These are phyloP conservation scores for Diogma glabrata DNA, from an alignment of 2,888 invertebrate species.

Conservation along the genomic window DNA sequence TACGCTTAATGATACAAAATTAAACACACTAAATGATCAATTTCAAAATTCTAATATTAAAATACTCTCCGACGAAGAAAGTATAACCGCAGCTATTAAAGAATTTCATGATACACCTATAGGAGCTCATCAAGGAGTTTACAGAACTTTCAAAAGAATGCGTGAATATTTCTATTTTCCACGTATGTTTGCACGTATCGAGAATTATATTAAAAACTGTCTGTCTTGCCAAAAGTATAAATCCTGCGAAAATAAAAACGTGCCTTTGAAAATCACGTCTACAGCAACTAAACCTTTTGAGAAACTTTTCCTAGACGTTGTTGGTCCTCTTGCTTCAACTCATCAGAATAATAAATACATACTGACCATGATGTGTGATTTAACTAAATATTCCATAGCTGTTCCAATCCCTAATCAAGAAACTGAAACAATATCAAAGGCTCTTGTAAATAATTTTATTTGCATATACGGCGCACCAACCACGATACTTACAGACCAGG, in stretches of 20 bases:
- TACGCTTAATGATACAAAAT: too few species aligned
- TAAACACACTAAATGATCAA: too few species aligned
- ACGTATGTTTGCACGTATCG: not conserved
- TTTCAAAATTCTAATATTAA: too few species aligned
- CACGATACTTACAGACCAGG: not conserved
- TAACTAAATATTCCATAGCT: constrained; percentile 11
- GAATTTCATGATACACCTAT: not conserved
- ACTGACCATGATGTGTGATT: constrained; percentile 12
- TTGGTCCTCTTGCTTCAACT: constrained; percentile 9
- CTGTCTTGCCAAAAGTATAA: not conserved
- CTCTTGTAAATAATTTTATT: constrained; percentile 15
- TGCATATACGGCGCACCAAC: constrained; percentile 11
- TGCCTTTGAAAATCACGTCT: not conserved
- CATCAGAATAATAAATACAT: constrained; percentile 7
- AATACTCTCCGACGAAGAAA: too few species aligned
- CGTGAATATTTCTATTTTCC: not conserved
- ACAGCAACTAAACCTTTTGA: not conserved
- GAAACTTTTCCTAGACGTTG: not conserved
- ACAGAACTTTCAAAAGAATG: not conserved
- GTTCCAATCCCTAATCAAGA: constrained; percentile 11
- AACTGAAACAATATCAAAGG: constrained; percentile 12
- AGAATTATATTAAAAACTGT: not conserved
- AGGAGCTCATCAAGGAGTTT: not conserved
- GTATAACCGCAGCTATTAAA: not conserved
- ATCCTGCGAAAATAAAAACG: not conserved